Evolutionary conservation across 2,888 invertebrate genomes (phyloP), one percentile per base, ranked within the genome.

Genomic region (Pedicia rivosa): DNA sequence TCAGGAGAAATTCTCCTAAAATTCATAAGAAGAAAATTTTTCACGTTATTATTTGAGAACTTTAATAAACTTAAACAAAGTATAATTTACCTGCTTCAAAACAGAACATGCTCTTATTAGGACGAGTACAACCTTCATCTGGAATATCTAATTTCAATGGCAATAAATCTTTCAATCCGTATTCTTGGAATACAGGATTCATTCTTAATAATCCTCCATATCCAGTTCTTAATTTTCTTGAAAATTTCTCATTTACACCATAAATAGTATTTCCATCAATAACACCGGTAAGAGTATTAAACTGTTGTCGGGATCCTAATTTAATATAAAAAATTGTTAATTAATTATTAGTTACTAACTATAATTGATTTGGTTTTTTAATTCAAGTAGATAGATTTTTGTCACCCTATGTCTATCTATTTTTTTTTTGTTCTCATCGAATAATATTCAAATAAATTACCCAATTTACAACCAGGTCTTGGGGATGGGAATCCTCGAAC

Each of bases 261-360:
- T 91, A 91, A 2, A 91, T 78, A 3, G 88, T 90, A 54, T 88
- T 88, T 35, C 78, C 90, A 59, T 91, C 90, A 25, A 91, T 66
- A 15, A 78, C 78, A 19, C 84, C 82, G 3, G 90, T 88, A 22
- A 90, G 63, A 2, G 84, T 81, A 57, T 90, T 91, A 63, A 81
- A 88, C 38, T 82, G 86, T 38, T 73, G 67, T 48, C 87, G 74
- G 16, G 87, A 86, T 39, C 87, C 82, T n/a, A n/a, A n/a, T n/a
- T n/a, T n/a, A n/a, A n/a, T n/a, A n/a, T n/a, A n/a, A n/a, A n/a
- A n/a, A 78, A n/a, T n/a, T n/a, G n/a, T n/a, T n/a, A n/a, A n/a
- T n/a, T n/a, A n/a, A n/a, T n/a, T n/a, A n/a, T n/a, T n/a, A n/a
- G n/a, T n/a, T n/a, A n/a, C n/a, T n/a, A n/a, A n/a, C n/a, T n/a